These are phyloP conservation scores for Phrynocephalus guinanensis DNA, from an alignment of 2,797 vertebrate genomes.

Conservation along the genomic window DNA sequence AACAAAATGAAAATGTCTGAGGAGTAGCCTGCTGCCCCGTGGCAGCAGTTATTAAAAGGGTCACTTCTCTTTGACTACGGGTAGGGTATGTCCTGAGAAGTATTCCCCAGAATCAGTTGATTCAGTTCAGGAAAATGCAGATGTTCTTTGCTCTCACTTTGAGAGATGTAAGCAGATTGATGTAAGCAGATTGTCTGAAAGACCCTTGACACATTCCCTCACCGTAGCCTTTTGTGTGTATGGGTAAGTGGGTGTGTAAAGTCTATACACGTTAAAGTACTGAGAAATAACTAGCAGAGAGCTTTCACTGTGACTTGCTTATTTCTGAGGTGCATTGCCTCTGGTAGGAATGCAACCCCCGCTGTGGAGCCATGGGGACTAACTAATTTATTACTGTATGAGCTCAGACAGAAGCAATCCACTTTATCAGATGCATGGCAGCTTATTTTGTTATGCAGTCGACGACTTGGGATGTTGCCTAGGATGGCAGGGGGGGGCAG, in stretches of 20 bases:
- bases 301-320: slow-evolving; percentile 40
- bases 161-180: neutral
- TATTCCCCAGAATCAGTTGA: neutral
- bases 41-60: neutral
- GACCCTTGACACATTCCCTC: neutral
- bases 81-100: neutral
- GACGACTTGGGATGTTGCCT: slow-evolving; percentile 11
- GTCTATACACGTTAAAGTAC: neutral
- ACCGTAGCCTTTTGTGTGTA: too few relatives aligned
- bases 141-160: neutral
- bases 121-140: neutral
- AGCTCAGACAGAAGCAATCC: slow-evolving; percentile 22
- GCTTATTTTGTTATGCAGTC: slow-evolving; percentile 32
- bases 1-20: neutral
- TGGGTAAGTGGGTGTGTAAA: too few relatives aligned
- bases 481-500: neutral
- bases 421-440: slow-evolving; percentile 33
- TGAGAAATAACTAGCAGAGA: slow-evolving; percentile 36
- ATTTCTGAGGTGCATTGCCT: slow-evolving; percentile 45
- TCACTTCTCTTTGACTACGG: neutral
- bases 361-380: slow-evolving; percentile 9
- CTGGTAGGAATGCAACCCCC: slow-evolving; percentile 9
- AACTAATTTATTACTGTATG: slow-evolving; percentile 26
- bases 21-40: neutral
- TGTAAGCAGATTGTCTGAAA: neutral